Evolutionary conservation across 2,797 vertebrate species (phyloP).

Genomic region (Sandelia bainsii): DNA sequence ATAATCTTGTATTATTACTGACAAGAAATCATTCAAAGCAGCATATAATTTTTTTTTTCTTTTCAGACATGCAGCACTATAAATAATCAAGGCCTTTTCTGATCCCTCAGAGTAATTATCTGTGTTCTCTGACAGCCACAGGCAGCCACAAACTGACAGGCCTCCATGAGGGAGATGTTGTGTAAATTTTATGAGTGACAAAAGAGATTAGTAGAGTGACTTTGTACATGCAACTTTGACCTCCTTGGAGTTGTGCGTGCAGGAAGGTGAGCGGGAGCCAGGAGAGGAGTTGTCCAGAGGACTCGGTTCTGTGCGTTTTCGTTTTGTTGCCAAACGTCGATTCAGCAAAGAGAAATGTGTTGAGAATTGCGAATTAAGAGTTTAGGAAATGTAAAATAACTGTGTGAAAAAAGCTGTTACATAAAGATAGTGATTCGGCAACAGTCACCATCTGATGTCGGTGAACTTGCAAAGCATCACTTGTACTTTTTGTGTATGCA

Average conservation of each 20-base stretch:
- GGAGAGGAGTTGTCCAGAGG: slow-evolving; percentile 13
- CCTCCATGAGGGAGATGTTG: slow-evolving; percentile 87
- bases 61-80: slow-evolving; percentile 81
- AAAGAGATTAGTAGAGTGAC: slow-evolving; percentile 87
- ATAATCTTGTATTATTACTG: slow-evolving; percentile 72
- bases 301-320: not conserved
- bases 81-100: slow-evolving; percentile 86
- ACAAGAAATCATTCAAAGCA: slow-evolving; percentile 78
- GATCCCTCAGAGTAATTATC: slow-evolving; percentile 87
- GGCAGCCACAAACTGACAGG: slow-evolving; percentile 87
- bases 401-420: not conserved
- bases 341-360: not conserved
- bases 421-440: not conserved
- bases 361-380: not conserved
- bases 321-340: slow-evolving; percentile 2
- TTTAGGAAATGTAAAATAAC: not conserved
- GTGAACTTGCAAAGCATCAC: not conserved
- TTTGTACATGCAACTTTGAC: slow-evolving; percentile 85
- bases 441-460: not conserved
- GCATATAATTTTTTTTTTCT: slow-evolving; percentile 60
- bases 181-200: slow-evolving; percentile 91
- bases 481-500: slow-evolving; percentile 2
- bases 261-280: slow-evolving; percentile 64
- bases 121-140: slow-evolving; percentile 86
- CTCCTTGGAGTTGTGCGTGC: slow-evolving; percentile 70